A percentile compares a stretch with the other conserved stretches of the same genome.
Conservation (phyloP, 2,888 invertebrate species). For the Megaustenia siamemsis region DNA sequence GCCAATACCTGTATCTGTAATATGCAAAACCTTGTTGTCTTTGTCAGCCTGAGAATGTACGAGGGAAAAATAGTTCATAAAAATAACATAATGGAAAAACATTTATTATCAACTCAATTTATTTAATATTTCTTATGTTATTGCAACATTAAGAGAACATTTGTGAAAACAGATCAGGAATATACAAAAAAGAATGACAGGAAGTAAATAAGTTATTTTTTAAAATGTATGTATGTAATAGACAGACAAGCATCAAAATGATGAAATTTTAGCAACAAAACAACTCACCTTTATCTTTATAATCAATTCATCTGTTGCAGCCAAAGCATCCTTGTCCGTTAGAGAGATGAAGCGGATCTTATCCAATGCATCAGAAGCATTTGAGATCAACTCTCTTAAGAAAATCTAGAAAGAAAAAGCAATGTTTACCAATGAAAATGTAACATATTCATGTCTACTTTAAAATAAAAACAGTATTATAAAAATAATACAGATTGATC, state of each 20-base stretch:
- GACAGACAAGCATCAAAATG: neutral
- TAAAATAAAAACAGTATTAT: too few species aligned
- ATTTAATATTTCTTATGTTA: too few species aligned
- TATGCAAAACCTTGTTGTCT: constrained; percentile 92
- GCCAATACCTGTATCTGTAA: constrained; percentile 97
- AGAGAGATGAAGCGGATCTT: constrained; percentile 96
- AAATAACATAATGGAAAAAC: too few species aligned
- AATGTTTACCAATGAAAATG: neutral
- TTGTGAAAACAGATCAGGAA: too few species aligned
- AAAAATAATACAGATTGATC: too few species aligned
- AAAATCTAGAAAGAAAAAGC: constrained; percentile 86
- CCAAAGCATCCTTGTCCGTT: constrained; percentile 89
- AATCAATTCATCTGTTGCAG: constrained; percentile 89
- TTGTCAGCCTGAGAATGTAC: constrained; percentile 87
- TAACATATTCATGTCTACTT: too few species aligned
- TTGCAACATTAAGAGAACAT: too few species aligned
- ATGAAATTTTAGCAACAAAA: neutral
- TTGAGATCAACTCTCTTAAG: constrained; percentile 97
- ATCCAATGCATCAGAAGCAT: constrained; percentile 98
- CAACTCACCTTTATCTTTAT: constrained; percentile 88
- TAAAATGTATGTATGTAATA: too few species aligned
- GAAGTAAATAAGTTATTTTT: too few species aligned
- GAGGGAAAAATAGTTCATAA: neutral
- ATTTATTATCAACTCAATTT: too few species aligned
- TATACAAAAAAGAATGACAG: too few species aligned